phyloP scores from a whole-genome alignment of 2,888 invertebrate species.

The Thymelicus acteon region DNA sequence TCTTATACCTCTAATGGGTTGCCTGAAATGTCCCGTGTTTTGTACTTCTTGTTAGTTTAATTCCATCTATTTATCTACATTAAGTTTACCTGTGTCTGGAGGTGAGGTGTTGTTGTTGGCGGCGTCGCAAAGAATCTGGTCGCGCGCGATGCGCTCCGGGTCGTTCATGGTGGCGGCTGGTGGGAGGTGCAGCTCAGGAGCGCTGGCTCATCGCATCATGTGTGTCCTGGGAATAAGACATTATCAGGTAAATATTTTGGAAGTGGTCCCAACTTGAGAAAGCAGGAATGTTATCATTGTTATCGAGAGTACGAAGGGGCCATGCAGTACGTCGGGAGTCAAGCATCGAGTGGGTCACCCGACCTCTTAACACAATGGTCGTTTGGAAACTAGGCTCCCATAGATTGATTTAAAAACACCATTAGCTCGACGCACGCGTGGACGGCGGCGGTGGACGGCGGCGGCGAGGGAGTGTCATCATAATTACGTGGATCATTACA shows the following conservation, averaged over 20 bases:
- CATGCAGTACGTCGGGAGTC: too few species aligned
- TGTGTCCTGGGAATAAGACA: neutral
- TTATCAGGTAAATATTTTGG: neutral
- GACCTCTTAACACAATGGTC: neutral
- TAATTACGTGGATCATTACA: slow-evolving; percentile 23
- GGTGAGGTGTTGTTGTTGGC: slow-evolving; percentile 59
- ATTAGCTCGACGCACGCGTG: neutral
- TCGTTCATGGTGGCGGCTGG: slow-evolving; percentile 58
- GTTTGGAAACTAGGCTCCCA: neutral
- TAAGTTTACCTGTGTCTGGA: slow-evolving; percentile 41
- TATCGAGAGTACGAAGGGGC: too few species aligned
- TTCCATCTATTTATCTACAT: neutral
- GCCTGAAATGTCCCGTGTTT: too few species aligned
- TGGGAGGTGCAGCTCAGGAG: neutral
- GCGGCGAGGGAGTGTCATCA: slow-evolving; percentile 5
- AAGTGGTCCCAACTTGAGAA: too few species aligned
- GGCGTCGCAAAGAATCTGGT: slow-evolving; percentile 56
- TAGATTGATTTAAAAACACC: neutral
- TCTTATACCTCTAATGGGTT: too few species aligned
- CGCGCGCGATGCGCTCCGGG: slow-evolving; percentile 65
- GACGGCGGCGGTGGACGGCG: too few species aligned
- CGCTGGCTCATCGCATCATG: neutral
- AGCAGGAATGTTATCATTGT: too few species aligned
- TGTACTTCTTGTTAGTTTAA: too few species aligned
- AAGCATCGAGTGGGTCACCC: too few species aligned